Conservation (phyloP, 2,888 invertebrate species). For the Lasius fuliginosus region DNA sequence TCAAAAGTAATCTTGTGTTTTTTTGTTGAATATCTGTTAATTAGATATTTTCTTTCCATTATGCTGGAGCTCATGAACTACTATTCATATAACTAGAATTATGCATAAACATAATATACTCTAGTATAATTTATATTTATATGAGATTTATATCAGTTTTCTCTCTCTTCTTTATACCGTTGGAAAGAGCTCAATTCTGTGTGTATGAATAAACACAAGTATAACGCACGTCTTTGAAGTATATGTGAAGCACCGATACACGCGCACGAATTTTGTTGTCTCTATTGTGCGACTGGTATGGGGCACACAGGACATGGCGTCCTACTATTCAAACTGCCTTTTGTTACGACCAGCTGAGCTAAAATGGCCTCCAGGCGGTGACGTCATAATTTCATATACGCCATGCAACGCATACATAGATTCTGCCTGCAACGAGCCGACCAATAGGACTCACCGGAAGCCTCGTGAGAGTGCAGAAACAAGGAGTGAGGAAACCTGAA, state of each 20-base stretch:
- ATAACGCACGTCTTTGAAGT: constrained; percentile 11
- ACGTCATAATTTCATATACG: constrained; percentile 79
- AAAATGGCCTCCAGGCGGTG: constrained; percentile 84
- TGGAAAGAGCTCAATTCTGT: constrained; percentile 24
- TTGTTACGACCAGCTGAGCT: constrained; percentile 85
- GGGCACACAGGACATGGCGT: constrained; percentile 81
- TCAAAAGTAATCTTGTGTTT: too few relatives aligned
- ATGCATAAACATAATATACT: not conserved
- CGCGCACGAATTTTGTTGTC: constrained; percentile 32
- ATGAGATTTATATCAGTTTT: not conserved
- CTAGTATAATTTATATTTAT: not conserved
- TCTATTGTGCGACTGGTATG: constrained; percentile 56
- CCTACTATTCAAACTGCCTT: constrained; percentile 80
- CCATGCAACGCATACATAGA: constrained; percentile 64
- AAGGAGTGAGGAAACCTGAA: not conserved
- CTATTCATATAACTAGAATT: too few relatives aligned
- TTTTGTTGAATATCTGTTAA: too few relatives aligned
- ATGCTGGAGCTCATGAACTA: not conserved
- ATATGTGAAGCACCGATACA: constrained; percentile 41
- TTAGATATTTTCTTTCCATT: not conserved
- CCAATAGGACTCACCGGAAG: constrained; percentile 59
- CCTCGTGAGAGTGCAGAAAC: constrained; percentile 21
- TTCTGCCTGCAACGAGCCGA: constrained; percentile 53
- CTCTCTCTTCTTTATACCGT: not conserved
- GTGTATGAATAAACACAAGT: not conserved